Evolutionary conservation across 2,888 invertebrate species (phyloP).

Genomic region (Margaritifera margaritifera): DNA sequence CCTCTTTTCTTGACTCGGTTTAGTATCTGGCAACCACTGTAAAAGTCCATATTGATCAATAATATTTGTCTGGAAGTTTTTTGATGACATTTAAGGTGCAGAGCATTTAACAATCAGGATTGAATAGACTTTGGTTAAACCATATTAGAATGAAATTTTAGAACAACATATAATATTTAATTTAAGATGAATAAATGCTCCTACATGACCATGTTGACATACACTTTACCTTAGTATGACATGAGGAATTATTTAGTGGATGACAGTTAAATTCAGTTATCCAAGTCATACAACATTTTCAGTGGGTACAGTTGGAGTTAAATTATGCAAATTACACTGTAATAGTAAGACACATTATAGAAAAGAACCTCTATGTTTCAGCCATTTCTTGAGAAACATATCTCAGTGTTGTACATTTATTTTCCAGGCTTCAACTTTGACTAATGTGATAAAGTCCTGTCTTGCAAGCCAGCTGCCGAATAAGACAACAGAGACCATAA

Average conservation of each 20-base stretch:
- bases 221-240: too few relatives aligned
- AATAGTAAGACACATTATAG: background rate
- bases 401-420: conserved; percentile 1
- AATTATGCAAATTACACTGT: background rate
- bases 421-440: conserved; percentile 54
- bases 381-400: background rate
- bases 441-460: conserved; percentile 62
- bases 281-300: background rate
- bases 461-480: conserved; percentile 65
- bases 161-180: too few relatives aligned
- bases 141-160: too few relatives aligned
- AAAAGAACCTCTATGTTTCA: background rate
- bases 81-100: too few relatives aligned
- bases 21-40: too few relatives aligned
- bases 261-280: background rate
- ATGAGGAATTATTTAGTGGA: background rate
- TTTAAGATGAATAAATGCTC: too few relatives aligned
- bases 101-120: too few relatives aligned
- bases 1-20: too few relatives aligned
- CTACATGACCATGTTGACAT: too few relatives aligned
- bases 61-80: too few relatives aligned
- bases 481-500: conserved; percentile 17
- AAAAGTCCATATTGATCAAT: too few relatives aligned
- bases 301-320: background rate
- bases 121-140: too few relatives aligned